Evolutionary conservation across 2,888 invertebrate genomes (phyloP).

Genomic region (Antitype chi): DNA sequence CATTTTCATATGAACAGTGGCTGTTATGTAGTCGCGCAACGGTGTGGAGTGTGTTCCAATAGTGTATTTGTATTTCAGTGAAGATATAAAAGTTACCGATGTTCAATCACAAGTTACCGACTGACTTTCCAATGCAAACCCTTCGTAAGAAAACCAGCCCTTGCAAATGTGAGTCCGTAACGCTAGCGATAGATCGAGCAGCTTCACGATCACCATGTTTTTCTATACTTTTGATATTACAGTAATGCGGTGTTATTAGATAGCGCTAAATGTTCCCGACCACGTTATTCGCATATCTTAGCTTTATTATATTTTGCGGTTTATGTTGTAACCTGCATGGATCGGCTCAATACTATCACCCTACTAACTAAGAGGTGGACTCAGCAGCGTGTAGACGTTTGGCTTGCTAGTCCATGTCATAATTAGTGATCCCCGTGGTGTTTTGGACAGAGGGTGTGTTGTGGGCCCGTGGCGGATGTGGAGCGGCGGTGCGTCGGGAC

Average conservation of each 20-base stretch:
- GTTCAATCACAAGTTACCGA: constrained; percentile 91
- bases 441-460: constrained; percentile 89
- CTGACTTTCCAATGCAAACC: constrained; percentile 95
- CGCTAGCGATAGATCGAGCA: constrained; percentile 71
- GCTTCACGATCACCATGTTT: constrained; percentile 72
- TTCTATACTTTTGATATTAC: constrained; percentile 72
- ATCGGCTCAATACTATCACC: constrained; percentile 78
- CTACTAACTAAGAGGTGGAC: constrained; percentile 72
- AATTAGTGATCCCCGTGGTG: constrained; percentile 84
- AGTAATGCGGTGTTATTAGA: constrained; percentile 81
- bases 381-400: constrained; percentile 69
- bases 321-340: constrained; percentile 86
- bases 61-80: constrained; percentile 88
- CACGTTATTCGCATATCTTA: constrained; percentile 79
- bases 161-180: constrained; percentile 96
- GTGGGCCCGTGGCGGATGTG: constrained; percentile 79
- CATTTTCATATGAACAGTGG: constrained; percentile 74
- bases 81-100: constrained; percentile 83
- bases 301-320: constrained; percentile 87
- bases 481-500: constrained; percentile 77
- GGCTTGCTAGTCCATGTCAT: constrained; percentile 81
- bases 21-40: constrained; percentile 69
- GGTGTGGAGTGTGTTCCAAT: constrained; percentile 78
- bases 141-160: constrained; percentile 98
- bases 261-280: constrained; percentile 83